Conservation (phyloP, 1,140 invertebrate genomes). For the Sinella curviseta region DNA sequence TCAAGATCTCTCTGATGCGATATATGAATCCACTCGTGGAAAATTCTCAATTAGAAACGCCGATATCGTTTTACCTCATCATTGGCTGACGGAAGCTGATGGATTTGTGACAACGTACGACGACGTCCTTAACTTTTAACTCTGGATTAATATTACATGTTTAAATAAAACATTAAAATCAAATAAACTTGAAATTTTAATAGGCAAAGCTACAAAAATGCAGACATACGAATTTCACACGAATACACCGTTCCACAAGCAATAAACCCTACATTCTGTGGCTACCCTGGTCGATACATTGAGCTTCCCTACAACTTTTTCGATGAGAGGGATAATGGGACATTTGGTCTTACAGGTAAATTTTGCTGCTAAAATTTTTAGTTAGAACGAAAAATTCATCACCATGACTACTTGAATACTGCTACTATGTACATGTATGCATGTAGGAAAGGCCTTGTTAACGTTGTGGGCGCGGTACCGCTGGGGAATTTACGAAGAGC, state of each 20-base stretch:
- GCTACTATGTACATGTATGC: no score
- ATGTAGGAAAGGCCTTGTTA: constrained; percentile 35
- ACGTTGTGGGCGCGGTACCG: constrained; percentile 34
- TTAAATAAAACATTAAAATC: no score
- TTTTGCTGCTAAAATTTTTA: no score
- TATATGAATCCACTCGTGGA: neutral
- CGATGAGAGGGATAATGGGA: neutral
- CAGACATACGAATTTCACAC: constrained; percentile 19
- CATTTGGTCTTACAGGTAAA: constrained; percentile 14
- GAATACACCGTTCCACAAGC: neutral
- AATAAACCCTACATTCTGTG: constrained; percentile 39
- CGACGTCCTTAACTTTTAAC: no score
- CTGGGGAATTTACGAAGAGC: constrained; percentile 33
- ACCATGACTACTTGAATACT: no score
- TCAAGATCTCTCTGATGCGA: constrained; percentile 11
- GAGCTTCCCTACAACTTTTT: constrained; percentile 32
- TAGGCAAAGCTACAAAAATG: neutral
- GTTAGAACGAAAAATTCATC: no score
- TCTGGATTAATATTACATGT: no score
- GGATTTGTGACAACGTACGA: constrained; percentile 6
- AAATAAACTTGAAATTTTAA: neutral
- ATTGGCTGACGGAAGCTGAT: neutral
- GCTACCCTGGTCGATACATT: constrained; percentile 30
- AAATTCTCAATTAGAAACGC: constrained; percentile 4
- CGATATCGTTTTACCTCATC: constrained; percentile 4